phyloP scores from a whole-genome alignment of 2,113 vertebrate species.

The Aldabrachelys gigantea region DNA sequence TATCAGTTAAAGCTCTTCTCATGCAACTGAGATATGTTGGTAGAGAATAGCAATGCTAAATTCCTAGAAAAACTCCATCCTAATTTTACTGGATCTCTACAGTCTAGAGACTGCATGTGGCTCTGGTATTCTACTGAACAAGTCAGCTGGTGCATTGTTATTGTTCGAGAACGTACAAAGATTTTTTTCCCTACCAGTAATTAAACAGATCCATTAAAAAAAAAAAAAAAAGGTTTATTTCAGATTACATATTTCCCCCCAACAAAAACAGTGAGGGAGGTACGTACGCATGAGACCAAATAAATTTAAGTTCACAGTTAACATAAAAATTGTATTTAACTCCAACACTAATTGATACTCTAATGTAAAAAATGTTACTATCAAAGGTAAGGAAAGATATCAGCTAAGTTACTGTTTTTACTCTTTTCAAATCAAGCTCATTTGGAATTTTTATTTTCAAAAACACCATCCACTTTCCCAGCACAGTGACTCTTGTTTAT shows the following conservation, averaged over 20 bases:
- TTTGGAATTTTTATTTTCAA: background rate
- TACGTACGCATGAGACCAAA: background rate
- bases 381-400: background rate
- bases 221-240: rapidly evolving
- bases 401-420: background rate
- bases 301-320: rapidly evolving
- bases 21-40: background rate
- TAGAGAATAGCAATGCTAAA: background rate
- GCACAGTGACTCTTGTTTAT: rapidly evolving
- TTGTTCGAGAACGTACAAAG: rapidly evolving
- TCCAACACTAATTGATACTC: background rate
- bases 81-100: background rate
- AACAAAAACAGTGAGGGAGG: rapidly evolving
- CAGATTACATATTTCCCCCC: rapidly evolving
- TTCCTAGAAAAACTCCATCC: background rate
- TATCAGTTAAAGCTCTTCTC: background rate
- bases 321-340: slow-evolving; percentile 42
- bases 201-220: background rate
- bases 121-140: rapidly evolving
- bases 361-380: slow-evolving; percentile 25
- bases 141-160: rapidly evolving
- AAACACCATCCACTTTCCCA: background rate
- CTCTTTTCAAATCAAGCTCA: background rate
- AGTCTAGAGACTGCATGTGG: rapidly evolving
- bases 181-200: background rate